phyloP scores from a whole-genome alignment of 1,140 invertebrate species.

The Campoletis sonorensis region DNA sequence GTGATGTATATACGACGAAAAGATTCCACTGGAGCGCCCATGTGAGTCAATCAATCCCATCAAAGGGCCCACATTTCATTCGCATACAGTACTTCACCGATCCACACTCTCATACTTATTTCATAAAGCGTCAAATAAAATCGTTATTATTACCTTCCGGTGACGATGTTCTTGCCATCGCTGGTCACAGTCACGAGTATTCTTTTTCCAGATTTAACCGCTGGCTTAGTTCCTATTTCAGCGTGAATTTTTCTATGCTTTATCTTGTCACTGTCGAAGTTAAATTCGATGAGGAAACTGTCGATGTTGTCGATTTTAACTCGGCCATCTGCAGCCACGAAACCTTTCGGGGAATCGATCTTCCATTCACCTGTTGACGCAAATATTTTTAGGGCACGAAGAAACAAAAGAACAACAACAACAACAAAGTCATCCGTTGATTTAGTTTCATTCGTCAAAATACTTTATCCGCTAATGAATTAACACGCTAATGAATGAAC shows the following conservation, averaged over 20 bases:
- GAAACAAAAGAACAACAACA: too few relatives aligned
- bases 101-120: not conserved
- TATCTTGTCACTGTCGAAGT: constrained; percentile 82
- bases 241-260: constrained; percentile 82
- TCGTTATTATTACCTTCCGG: constrained; percentile 78
- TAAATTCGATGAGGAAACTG: constrained; percentile 79
- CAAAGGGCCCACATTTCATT: not conserved
- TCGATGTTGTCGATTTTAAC: constrained; percentile 80
- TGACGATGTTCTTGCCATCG: constrained; percentile 81
- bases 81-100: not conserved
- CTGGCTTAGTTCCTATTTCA: constrained; percentile 80
- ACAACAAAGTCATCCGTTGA: not conserved
- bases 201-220: constrained; percentile 78
- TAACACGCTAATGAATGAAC: too few relatives aligned
- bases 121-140: not conserved
- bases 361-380: constrained; percentile 64
- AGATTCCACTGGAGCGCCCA: constrained; percentile 29
- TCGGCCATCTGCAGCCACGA: constrained; percentile 74
- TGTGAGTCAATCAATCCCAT: not conserved
- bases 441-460: too few relatives aligned
- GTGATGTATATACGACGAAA: constrained; percentile 38
- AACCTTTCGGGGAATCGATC: constrained; percentile 68
- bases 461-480: too few relatives aligned
- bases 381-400: not conserved
- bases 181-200: constrained; percentile 81